Evolutionary conservation across 23 tunicate species (phyloP), one percentile per base, ranked within the genome.

Genomic region (Corella eumyota): DNA sequence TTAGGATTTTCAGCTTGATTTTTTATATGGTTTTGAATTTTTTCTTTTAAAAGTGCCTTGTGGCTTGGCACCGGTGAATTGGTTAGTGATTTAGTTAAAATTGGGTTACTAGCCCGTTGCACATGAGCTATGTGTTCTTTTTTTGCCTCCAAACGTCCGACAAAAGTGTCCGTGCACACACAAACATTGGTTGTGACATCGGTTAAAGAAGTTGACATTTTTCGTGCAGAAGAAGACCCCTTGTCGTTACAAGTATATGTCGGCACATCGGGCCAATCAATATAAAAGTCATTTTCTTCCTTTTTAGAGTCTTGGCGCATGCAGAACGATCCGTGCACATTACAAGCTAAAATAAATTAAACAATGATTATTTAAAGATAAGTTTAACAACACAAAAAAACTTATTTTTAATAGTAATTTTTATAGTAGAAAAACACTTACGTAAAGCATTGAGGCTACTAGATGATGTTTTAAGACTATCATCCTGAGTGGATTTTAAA

Each of bases 61-160:
- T 54, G 60, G 15, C 60, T 33, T 33, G 13, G 60, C 4, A 22
- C 2, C 2, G 60, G 60, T 24, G 60, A 54, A 22, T 54, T 54
- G 11, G 11, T 23, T 2, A 25, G 1, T 32, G 30, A 2, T 15
- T 6, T 54, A 26, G 13, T 1, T 6, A 33, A 33, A 1, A 33
- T 4, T 6, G 30, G n/a, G n/a, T n/a, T n/a, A n/a, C n/a, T n/a
- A n/a, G 65, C 61, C n/a, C 90, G 66, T 58, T 81, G 90, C 45
- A 81, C 79, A 44, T 81, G 51, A 3, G 60, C 67, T 26, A 72
- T 58, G 13, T 49, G 59, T n/a, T 63, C 68, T 6, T 65, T 56
- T 9, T 21, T 63, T n/a, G 90, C 79, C 37, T 72, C 64, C 5
- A 72, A 25, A 21, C 44, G 45, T 60, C 66, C 79, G 0, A 66